Evolutionary conservation across 2,113 vertebrate genomes (phyloP), one percentile per base, ranked within the genome.

Genomic region (Chlamydotis undulata): DNA sequence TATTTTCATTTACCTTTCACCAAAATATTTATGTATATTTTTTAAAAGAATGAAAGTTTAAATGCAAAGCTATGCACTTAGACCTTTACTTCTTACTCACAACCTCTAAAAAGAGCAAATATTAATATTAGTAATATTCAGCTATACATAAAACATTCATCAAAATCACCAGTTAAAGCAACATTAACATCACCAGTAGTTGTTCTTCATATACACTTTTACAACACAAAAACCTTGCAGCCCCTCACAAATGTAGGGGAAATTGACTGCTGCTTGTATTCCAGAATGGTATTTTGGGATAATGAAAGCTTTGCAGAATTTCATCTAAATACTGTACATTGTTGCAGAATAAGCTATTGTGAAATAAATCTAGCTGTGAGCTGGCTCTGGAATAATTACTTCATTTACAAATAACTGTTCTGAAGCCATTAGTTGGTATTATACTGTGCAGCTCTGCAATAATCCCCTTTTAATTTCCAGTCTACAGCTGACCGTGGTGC

Each of bases 371-470:
- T 39, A 33, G 22, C 50, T 73, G 37, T 45, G 18, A 43, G 17
- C 60, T 93, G 63, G 33, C 41, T 50, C 37, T 77, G 75, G 60
- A 80, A 55, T 86, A 70, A 87, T 70, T 14, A 41, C 25, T 92
- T 19, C 0, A 45, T 73, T 86, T 90, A 69, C 39, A 92, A 86
- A 43, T 88, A 86, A 60, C 74, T 82, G 49, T 41, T 82, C 61
- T 73, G 70, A 80, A 89, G 70, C 45, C 89, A 64, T 87, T 92
- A 93, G 59, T 53, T 86, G 14, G 47, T 70, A 75, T 78, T 95
- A 26, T 8, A 52, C 19, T 90, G 14, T 76, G 50, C 67, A 74
- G 75, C 55, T 86, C 76, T 90, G 63, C 45, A 76, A 4, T 80
- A 94, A 93, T 87, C 50, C 23, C 59, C 11, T 31, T 79, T 57